These are phyloP conservation scores for Caenorhabditis sp. DNA, from an alignment of 2,888 invertebrate genomes.

Conservation along the genomic window DNA sequence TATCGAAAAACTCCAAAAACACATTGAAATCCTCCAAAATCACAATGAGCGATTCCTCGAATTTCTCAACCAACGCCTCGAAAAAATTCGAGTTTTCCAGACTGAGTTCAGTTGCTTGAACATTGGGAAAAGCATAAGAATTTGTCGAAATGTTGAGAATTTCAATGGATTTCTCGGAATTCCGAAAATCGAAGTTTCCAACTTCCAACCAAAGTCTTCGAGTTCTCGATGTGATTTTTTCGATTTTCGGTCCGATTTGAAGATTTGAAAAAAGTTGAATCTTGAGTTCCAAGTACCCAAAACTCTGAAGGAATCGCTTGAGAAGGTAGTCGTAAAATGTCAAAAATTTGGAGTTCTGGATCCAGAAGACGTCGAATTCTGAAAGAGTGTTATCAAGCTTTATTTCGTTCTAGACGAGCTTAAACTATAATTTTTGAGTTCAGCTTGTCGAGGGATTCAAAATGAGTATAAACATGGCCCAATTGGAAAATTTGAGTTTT, in stretches of 20 bases:
- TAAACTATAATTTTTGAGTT: too few species aligned
- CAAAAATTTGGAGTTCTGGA: not conserved
- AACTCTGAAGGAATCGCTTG: slow-evolving; percentile 27
- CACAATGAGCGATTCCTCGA: not conserved
- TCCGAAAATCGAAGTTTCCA: not conserved
- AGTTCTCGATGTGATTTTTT: not conserved
- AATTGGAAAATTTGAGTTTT: not conserved
- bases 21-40: not conserved
- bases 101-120: not conserved
- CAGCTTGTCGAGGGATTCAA: not conserved
- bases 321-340: slow-evolving; percentile 47
- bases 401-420: too few species aligned
- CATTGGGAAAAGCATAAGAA: not conserved
- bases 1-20: slow-evolving; percentile 5
- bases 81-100: not conserved
- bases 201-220: slow-evolving; percentile 18
- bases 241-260: slow-evolving; percentile 23
- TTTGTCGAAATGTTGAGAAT: not conserved
- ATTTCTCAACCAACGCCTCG: not conserved
- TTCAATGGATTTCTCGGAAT: not conserved
- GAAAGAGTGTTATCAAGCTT: not conserved
- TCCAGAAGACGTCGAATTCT: slow-evolving; percentile 27
- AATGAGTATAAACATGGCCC: slow-evolving; percentile 5
- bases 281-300: slow-evolving; percentile 24
- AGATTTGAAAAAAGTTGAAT: slow-evolving; percentile 1